Evolutionary conservation across 2,888 invertebrate species (phyloP), one percentile per base, ranked within the genome.

Genomic region (Biston betularia): DNA sequence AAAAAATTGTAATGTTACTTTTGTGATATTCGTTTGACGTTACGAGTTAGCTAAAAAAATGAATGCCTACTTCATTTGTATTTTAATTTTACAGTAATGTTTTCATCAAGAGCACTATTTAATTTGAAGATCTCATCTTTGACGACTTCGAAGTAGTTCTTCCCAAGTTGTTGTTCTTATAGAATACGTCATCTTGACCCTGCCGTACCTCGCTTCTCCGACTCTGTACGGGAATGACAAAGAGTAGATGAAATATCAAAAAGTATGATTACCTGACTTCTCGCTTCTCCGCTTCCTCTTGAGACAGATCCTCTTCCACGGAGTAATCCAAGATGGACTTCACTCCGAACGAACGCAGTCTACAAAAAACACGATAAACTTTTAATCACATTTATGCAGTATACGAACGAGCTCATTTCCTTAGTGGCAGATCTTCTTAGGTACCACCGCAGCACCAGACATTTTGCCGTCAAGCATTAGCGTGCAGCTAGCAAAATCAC

Each of bases 281-380:
- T 74, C 97, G 96, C 87, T 98, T 97, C 87, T 97, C 97, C 0
- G 99, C 99, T 88, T 99, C 97, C 84, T 98, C 98, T 83, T 98
- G 97, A 15, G 97, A 95, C 76, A 98, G 94, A 87, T 99, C 99
- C 85, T 99, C 98, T 90, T 99, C 99, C 0, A 99, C 99, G 69
- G 99, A 99, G 94, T 99, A 99, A 90, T 99, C 99, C 73, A 99
- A 96, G 85, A 99, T 99, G 56, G 99, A 98, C 89, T 99, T 99
- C 14, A 99, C 99, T 55, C 99, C 99, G 89, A 98, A 99, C 66
- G 97, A 97, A 65, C 97, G 95, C 84, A 99, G 94, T 85, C 97
- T 96, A 86, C 6, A 89, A 89, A 63, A 38, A 76, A 9, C 50
- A 0, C 45, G 1, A 33, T 9, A 38, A 6, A 24, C 24, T 24